Evolutionary conservation across 2,888 invertebrate genomes (phyloP).

Genomic region (Coleophora flavipennella): DNA sequence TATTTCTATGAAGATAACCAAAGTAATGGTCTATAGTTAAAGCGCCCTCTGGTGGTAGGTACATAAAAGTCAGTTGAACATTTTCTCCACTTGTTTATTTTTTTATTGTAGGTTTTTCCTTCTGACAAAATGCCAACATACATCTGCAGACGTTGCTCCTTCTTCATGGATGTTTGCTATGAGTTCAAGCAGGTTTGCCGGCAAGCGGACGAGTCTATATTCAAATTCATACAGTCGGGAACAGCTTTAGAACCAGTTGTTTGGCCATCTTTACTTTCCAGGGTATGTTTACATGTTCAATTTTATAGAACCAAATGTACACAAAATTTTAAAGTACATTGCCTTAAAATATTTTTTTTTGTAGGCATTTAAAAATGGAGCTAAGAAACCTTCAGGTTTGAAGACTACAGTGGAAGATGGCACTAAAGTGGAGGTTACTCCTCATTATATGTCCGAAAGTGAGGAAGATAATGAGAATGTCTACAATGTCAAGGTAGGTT

Average conservation of each 20-base stretch:
- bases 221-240: constrained; percentile 78
- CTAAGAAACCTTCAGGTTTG: constrained; percentile 27
- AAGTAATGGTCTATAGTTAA: too few relatives aligned
- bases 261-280: constrained; percentile 35
- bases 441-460: constrained; percentile 45
- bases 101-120: constrained; percentile 63
- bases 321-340: constrained; percentile 1
- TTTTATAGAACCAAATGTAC: constrained; percentile 4
- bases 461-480: constrained; percentile 50
- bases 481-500: constrained; percentile 52
- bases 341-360: constrained; percentile 6
- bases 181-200: constrained; percentile 84
- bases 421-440: constrained; percentile 50
- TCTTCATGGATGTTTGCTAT: constrained; percentile 79
- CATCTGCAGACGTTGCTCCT: constrained; percentile 79
- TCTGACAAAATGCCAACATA: constrained; percentile 82
- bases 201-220: constrained; percentile 79
- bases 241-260: constrained; percentile 66
- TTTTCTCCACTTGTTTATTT: neutral
- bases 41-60: constrained; percentile 13
- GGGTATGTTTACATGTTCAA: constrained; percentile 1
- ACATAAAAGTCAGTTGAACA: neutral
- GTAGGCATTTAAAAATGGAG: constrained; percentile 24
- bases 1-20: too few relatives aligned
- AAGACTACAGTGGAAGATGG: constrained; percentile 49